Percentiles rank a stretch among this genome's conserved stretches.
phyloP scores from a whole-genome alignment of 2,888 invertebrate species.

The Vesta saturnalis region DNA sequence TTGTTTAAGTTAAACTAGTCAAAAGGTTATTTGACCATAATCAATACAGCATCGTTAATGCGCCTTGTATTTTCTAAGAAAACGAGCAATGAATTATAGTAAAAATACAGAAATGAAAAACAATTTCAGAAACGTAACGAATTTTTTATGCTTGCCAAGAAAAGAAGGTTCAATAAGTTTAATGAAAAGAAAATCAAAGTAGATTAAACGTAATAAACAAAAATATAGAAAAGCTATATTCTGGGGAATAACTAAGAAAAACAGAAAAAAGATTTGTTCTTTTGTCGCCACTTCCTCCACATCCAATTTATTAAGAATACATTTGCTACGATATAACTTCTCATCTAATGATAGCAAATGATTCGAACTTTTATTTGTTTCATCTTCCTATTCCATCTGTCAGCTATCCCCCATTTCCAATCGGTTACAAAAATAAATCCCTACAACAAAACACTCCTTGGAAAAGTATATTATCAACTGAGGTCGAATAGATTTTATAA shows the following conservation, averaged over 20 bases:
- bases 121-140: too few relatives aligned
- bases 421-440: slow-evolving; percentile 11
- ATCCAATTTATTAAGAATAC: slow-evolving; percentile 22
- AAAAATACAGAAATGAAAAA: too few relatives aligned
- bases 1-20: too few relatives aligned
- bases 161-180: background rate
- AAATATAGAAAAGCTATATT: slow-evolving; percentile 7
- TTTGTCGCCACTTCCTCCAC: slow-evolving; percentile 20
- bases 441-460: background rate
- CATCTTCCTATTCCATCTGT: slow-evolving; percentile 19
- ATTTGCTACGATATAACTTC: slow-evolving; percentile 19
- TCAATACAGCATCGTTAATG: too few relatives aligned
- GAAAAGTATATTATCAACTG: too few relatives aligned
- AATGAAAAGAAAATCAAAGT: slow-evolving; percentile 11
- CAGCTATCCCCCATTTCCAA: slow-evolving; percentile 12
- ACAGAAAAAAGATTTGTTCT: slow-evolving; percentile 21
- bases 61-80: too few relatives aligned
- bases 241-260: slow-evolving; percentile 4
- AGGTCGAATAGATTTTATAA: too few relatives aligned
- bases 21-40: too few relatives aligned
- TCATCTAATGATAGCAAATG: slow-evolving; percentile 17
- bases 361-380: slow-evolving; percentile 21
- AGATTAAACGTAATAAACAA: slow-evolving; percentile 14
- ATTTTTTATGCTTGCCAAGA: background rate
- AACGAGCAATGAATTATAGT: too few relatives aligned